Evolutionary conservation across 2,113 vertebrate species (phyloP).

Genomic region (Okapia johnstoni): DNA sequence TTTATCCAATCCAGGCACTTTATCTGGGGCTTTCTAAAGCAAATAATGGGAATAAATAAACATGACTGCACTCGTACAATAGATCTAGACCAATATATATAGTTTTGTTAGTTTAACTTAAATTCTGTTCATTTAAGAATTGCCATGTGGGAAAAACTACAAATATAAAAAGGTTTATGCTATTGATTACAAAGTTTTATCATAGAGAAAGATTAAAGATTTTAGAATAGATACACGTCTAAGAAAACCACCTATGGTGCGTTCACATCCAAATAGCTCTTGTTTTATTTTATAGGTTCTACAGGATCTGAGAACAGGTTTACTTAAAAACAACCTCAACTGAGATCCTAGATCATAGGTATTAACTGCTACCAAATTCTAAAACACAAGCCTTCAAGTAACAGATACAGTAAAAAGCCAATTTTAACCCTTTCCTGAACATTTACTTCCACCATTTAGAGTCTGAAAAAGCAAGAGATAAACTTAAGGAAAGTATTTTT

Average conservation of each 20-base stretch:
- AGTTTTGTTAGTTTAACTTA: background rate
- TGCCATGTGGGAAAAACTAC: background rate
- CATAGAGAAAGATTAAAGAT: background rate
- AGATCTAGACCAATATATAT: background rate
- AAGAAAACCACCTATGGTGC: background rate
- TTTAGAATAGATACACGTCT: background rate
- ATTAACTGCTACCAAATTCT: background rate
- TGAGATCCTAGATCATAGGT: background rate
- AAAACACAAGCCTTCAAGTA: background rate
- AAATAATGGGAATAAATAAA: background rate
- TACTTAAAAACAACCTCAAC: background rate
- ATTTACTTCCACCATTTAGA: background rate
- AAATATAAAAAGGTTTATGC: background rate
- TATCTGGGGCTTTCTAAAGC: background rate
- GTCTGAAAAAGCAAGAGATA: background rate
- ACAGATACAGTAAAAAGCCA: background rate
- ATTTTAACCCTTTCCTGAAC: background rate
- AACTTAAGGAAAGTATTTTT: background rate
- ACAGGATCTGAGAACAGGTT: background rate
- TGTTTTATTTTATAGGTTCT: background rate
- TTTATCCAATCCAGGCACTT: background rate
- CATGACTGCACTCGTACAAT: background rate
- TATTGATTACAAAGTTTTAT: background rate
- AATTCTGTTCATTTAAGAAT: background rate
- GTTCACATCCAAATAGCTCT: background rate